Evolutionary conservation across 2,888 invertebrate species (phyloP).

Genomic region (Calliphora vomitoria): DNA sequence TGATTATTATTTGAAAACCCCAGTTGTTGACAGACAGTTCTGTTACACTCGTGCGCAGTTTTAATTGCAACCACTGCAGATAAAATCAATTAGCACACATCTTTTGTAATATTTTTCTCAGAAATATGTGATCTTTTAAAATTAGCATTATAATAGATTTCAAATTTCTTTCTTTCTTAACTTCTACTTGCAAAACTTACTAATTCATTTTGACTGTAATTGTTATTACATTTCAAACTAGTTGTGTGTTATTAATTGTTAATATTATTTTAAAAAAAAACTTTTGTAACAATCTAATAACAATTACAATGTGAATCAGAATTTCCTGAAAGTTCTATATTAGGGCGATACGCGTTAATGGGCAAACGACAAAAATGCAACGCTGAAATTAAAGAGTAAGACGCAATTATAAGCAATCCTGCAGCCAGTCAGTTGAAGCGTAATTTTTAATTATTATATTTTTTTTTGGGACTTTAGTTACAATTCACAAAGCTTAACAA

Average conservation of each 20-base stretch:
- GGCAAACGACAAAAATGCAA: no score
- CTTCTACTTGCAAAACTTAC: slow-evolving; percentile 1
- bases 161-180: neutral
- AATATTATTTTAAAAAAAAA: neutral
- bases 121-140: slow-evolving; percentile 18
- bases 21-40: slow-evolving; percentile 21
- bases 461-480: no score
- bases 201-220: slow-evolving; percentile 25
- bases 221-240: slow-evolving; percentile 17
- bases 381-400: no score
- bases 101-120: slow-evolving; percentile 22
- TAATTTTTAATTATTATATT: no score
- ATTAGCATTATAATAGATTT: slow-evolving; percentile 13
- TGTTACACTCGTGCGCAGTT: neutral
- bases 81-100: neutral
- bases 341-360: neutral
- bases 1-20: neutral
- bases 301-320: slow-evolving; percentile 10
- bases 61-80: slow-evolving; percentile 5
- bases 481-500: no score
- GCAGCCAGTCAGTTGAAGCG: no score
- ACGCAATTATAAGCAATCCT: no score
- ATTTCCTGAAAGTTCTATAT: neutral
- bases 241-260: neutral
- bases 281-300: neutral